Evolutionary conservation across 2,113 vertebrate genomes (phyloP).

Genomic region (Tamias sibiricus): DNA sequence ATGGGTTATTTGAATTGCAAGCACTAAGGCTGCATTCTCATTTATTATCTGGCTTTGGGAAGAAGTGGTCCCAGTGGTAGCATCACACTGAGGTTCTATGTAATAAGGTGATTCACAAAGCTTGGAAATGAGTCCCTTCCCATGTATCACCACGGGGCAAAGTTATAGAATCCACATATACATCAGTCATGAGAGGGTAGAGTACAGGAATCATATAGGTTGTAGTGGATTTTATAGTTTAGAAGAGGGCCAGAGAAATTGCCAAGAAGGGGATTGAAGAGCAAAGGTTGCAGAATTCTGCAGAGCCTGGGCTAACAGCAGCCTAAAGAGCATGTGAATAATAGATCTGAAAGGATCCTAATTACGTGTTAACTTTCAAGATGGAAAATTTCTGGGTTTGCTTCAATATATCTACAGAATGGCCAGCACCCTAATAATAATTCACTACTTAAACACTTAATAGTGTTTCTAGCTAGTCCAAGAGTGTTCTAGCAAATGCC

Average conservation of each 20-base stretch:
- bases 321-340: not conserved
- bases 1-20: slow-evolving; percentile 47
- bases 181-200: not conserved
- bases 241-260: not conserved
- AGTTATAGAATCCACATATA: not conserved
- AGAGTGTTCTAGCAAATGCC: not conserved
- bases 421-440: not conserved
- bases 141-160: not conserved
- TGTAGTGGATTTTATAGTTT: not conserved
- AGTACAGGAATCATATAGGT: not conserved
- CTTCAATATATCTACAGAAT: not conserved
- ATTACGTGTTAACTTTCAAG: not conserved
- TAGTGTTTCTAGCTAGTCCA: not conserved
- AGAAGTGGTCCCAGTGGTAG: not conserved
- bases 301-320: not conserved
- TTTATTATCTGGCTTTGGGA: slow-evolving; percentile 42
- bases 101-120: not conserved
- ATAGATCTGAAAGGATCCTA: not conserved
- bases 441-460: not conserved
- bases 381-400: not conserved
- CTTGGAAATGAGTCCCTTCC: not conserved
- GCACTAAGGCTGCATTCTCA: slow-evolving; percentile 20
- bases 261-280: not conserved
- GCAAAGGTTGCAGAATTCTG: not conserved
- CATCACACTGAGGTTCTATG: not conserved